phyloP scores from a whole-genome alignment of 2,113 vertebrate species.

The Mungos mungo region DNA sequence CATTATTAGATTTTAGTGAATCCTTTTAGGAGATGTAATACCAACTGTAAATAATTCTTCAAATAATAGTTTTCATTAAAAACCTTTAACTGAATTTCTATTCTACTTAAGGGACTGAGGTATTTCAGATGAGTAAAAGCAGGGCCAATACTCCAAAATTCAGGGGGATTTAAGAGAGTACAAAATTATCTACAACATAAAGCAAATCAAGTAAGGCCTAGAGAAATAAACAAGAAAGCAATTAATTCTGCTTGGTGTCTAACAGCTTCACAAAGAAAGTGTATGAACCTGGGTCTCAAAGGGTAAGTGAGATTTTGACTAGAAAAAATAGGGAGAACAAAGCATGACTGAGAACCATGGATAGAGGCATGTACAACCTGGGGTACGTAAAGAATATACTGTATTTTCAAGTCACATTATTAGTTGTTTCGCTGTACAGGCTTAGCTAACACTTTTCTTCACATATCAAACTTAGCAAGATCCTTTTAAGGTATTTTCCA shows the following conservation, averaged over 20 bases:
- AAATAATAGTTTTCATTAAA: constrained; percentile 41
- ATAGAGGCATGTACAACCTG: background rate
- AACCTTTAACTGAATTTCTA: constrained; percentile 18
- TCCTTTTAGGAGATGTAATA: background rate
- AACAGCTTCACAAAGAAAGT: background rate
- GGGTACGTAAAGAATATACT: background rate
- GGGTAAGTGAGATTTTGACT: background rate
- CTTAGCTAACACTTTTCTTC: constrained; percentile 16
- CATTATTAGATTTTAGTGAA: background rate
- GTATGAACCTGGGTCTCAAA: background rate
- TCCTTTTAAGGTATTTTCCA: background rate
- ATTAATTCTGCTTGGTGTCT: background rate
- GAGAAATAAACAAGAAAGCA: background rate
- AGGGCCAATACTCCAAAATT: background rate
- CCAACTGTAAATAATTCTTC: constrained; percentile 28
- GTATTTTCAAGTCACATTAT: background rate
- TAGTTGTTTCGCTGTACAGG: background rate
- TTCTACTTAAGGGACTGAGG: background rate
- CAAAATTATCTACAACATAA: background rate
- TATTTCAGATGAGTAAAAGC: background rate
- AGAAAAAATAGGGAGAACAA: constrained; percentile 32
- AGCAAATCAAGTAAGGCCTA: background rate
- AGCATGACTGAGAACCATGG: background rate
- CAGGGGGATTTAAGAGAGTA: background rate
- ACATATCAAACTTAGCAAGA: constrained; percentile 20